Evolutionary conservation across 2,113 vertebrate species (phyloP), one percentile per base, ranked within the genome.

Genomic region (Neopipo cinnamomea): DNA sequence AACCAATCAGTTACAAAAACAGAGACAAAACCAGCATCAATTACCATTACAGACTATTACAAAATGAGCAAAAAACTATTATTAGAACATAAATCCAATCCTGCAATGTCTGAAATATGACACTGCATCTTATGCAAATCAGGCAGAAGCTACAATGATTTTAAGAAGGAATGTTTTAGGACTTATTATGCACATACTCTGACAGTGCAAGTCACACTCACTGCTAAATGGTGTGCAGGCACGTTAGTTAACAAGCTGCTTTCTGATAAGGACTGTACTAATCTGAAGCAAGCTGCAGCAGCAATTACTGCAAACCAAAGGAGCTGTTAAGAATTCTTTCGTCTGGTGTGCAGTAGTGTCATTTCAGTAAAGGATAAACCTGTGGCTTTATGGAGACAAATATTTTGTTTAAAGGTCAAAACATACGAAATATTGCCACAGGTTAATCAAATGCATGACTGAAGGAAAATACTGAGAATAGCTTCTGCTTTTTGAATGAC

Each of bases 371-470:
- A 83, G 65, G 33, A 93, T 68, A 93, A 91, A 96, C 68, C 42
- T 46, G 44, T 27, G 41, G 47, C 93, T 95, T 93, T 74, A 89
- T 56, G 61, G 49, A 71, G 46, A 85, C 70, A 93, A 92, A 80
- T 71, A 73, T 82, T 96, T 90, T 85, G 63, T 77, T 96, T 91
- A 95, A 94, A 95, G 91, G 75, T 93, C 91, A 95, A 88, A 92
- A 73, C 14, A 44, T 30, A 53, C 12, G 53, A 92, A 91, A 92
- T 92, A 91, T 31, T 81, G 72, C 82, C 66, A 82, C 53, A 72
- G 86, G 80, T 94, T 95, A 93, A 91, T 84, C 65, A 85, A 88
- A 92, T 46, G 49, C 44, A 53, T 25, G 53, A 62, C 61, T 56
- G 63, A 84, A 67, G 53, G 65, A 91, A 93, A 84, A 81, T 39